Evolutionary conservation across 2,888 invertebrate species (phyloP).

Genomic region (Protonemura montana): DNA sequence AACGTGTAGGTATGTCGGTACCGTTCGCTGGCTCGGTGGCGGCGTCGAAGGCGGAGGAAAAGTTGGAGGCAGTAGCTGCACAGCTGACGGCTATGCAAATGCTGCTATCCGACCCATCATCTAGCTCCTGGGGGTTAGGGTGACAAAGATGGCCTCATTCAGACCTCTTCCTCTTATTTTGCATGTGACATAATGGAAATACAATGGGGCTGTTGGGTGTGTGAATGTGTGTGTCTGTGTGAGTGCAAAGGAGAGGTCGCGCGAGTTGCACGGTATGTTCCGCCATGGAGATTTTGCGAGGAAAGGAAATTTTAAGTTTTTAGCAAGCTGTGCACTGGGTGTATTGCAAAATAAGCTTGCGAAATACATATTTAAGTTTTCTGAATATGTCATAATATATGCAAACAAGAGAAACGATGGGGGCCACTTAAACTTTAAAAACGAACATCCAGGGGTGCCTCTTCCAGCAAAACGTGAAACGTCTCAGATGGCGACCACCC

Average conservation of each 20-base stretch:
- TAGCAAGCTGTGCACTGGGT: not conserved
- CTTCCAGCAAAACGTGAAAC: not conserved
- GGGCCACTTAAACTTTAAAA: not conserved
- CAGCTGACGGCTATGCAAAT: slow-evolving; percentile 65
- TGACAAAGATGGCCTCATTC: slow-evolving; percentile 42
- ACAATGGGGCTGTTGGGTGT: slow-evolving; percentile 55
- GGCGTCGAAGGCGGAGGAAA: slow-evolving; percentile 52
- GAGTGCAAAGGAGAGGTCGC: not conserved
- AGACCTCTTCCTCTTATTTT: slow-evolving; percentile 42
- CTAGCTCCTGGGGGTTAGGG: slow-evolving; percentile 43
- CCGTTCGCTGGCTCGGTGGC: not conserved
- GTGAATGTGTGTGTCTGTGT: not conserved
- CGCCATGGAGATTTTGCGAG: not conserved
- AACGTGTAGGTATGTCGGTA: slow-evolving; percentile 7
- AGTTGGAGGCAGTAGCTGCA: slow-evolving; percentile 59
- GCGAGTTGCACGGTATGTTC: not conserved
- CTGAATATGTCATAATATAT: not conserved
- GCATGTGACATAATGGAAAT: slow-evolving; percentile 57
- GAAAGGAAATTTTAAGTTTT: slow-evolving; percentile 29
- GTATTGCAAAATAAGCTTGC: not conserved
- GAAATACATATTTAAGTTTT: not conserved
- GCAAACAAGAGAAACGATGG: not conserved
- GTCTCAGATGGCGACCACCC: not conserved
- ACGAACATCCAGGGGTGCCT: not conserved
- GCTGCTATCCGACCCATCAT: slow-evolving; percentile 44